A percentile compares a stretch with the other conserved stretches of the same genome.
These are phyloP conservation scores for Tupiocoris notatus DNA, from an alignment of 2,888 invertebrate species.

Conservation along the genomic window DNA sequence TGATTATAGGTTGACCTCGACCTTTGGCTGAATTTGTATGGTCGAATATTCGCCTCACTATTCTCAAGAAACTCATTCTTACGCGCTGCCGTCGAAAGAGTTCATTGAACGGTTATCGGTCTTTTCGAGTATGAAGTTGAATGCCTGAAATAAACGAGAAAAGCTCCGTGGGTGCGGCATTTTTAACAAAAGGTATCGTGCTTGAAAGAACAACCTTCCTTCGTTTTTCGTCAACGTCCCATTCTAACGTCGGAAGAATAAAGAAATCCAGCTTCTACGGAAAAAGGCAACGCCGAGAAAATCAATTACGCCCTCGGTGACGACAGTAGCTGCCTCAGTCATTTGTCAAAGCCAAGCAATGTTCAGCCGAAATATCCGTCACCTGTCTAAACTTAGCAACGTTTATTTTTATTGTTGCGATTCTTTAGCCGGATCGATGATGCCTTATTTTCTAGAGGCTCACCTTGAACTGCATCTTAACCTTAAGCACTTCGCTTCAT, in stretches of 20 bases:
- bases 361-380: not conserved
- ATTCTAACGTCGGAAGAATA: not conserved
- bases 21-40: not conserved
- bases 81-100: not conserved
- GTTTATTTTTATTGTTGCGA: no score
- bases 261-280: not conserved
- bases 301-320: not conserved
- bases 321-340: not conserved
- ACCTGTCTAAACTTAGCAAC: not conserved
- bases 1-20: not conserved
- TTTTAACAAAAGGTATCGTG: not conserved
- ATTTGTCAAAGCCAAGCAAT: not conserved
- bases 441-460: no score
- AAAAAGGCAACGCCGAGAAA: not conserved
- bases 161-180: not conserved
- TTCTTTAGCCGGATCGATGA: no score
- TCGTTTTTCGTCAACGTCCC: not conserved
- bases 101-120: not conserved
- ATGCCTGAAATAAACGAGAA: not conserved
- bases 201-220: not conserved
- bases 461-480: no score
- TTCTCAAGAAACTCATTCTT: not conserved
- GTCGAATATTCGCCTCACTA: not conserved
- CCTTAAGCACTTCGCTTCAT: no score
- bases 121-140: not conserved